phyloP scores from a whole-genome alignment of 2,888 invertebrate genomes.

The Nomada fucata region DNA sequence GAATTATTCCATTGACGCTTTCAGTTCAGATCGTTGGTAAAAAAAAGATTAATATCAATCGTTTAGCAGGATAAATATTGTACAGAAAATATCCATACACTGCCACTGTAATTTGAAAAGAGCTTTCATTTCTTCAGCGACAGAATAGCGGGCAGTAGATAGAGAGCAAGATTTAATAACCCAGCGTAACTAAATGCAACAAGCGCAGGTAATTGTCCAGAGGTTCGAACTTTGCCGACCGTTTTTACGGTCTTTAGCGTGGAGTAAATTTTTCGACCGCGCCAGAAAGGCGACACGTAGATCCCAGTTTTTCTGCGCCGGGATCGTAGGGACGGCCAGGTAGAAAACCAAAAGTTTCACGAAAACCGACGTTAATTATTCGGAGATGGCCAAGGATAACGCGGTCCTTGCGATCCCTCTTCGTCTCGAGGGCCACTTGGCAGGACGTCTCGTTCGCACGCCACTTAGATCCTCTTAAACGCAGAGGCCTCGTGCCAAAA shows the following conservation, averaged over 20 bases:
- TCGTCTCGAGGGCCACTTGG: constrained; percentile 35
- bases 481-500: constrained; percentile 76
- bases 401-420: constrained; percentile 34
- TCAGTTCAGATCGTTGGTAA: no score
- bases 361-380: constrained; percentile 71
- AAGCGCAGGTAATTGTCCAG: no score
- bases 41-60: no score
- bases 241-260: background rate
- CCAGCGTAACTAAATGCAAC: no score
- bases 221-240: background rate
- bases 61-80: no score
- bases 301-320: constrained; percentile 15
- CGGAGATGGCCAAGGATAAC: constrained; percentile 68
- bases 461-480: constrained; percentile 45
- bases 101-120: no score
- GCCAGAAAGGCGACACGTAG: constrained; percentile 30
- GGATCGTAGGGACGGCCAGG: constrained; percentile 39
- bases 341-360: constrained; percentile 58
- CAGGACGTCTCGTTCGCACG: constrained; percentile 64
- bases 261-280: constrained; percentile 6
- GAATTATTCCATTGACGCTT: no score
- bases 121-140: no score
- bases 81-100: no score
- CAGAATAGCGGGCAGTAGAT: no score
- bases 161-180: background rate